Evolutionary conservation across 1,140 invertebrate species (phyloP), one percentile per base, ranked within the genome.

Genomic region (Triops longicaudatus): DNA sequence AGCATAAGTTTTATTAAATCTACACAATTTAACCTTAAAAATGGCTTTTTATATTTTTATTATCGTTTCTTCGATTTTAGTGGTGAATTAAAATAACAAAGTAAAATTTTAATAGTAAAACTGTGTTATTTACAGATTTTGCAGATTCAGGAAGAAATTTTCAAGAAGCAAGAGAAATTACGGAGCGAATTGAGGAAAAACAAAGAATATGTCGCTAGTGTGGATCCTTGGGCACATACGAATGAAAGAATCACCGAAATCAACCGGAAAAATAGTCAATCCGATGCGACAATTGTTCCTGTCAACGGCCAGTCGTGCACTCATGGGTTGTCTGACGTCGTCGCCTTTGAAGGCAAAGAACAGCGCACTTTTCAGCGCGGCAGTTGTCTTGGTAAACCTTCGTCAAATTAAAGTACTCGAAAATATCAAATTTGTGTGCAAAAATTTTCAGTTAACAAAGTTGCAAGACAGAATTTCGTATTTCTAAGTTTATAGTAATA

Each of bases 81-180:
- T n/a, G n/a, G n/a, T n/a, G n/a, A n/a, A n/a, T n/a, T n/a, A n/a
- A n/a, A n/a, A n/a, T n/a, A n/a, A n/a, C n/a, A n/a, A n/a, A n/a
- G n/a, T n/a, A n/a, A n/a, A n/a, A n/a, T n/a, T n/a, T n/a, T n/a
- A n/a, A n/a, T n/a, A n/a, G n/a, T n/a, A n/a, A n/a, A n/a, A n/a
- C n/a, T n/a, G n/a, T n/a, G n/a, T n/a, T n/a, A n/a, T n/a, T n/a
- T 78, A 63, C 31, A 76, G 88, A 82, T 85, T 75, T 83, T 91
- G 85, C 86, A 87, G 78, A 85, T 92, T 31, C 87, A 89, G 81
- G 88, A 90, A 82, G 90, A 92, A 83, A 89, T 93, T 76, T 85
- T 89, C 78, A 87, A 87, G 77, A 86, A 89, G 37, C 87, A 91
- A 81, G 88, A 91, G 81, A 89, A 88, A 17, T 81, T 92, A 26